Percentiles rank a stretch among this genome's conserved stretches.
These are phyloP conservation scores for Torymus aiolomorphi DNA, from an alignment of 2,888 invertebrate species.

Conservation along the genomic window DNA sequence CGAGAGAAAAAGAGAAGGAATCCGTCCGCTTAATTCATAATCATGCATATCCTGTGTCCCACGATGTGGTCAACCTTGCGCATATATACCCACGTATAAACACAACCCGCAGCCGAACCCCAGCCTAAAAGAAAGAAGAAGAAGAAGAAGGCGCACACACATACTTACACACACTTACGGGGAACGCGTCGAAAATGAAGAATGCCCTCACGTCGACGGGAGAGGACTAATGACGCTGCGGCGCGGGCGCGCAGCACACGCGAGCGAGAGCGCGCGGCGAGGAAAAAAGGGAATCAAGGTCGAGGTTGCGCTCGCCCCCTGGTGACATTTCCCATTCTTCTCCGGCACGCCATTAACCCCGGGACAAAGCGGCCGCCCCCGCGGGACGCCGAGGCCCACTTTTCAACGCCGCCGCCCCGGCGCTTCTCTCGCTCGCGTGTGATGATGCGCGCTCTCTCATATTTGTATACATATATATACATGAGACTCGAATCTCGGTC, in stretches of 20 bases:
- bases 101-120: no score
- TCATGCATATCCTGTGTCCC: conserved; percentile 20
- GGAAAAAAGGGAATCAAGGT: conserved; percentile 68
- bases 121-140: conserved; percentile 27
- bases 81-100: not conserved
- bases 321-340: conserved; percentile 75
- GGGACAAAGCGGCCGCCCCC: conserved; percentile 73
- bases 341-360: conserved; percentile 74
- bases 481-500: not conserved
- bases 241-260: conserved; percentile 67
- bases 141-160: not conserved
- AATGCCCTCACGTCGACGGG: conserved; percentile 70
- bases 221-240: conserved; percentile 72
- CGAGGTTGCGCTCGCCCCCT: conserved; percentile 71
- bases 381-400: conserved; percentile 69
- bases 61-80: not conserved
- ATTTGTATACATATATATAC: not conserved
- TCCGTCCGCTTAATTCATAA: conserved; percentile 4
- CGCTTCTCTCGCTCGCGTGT: conserved; percentile 17
- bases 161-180: no score
- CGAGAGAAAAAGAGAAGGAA: not conserved
- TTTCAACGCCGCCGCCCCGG: conserved; percentile 57
- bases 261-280: conserved; percentile 61
- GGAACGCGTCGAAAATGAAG: conserved; percentile 62
- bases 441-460: not conserved